phyloP scores from a whole-genome alignment of 2,113 vertebrate genomes.

The Brachyhypopomus occidentalis region DNA sequence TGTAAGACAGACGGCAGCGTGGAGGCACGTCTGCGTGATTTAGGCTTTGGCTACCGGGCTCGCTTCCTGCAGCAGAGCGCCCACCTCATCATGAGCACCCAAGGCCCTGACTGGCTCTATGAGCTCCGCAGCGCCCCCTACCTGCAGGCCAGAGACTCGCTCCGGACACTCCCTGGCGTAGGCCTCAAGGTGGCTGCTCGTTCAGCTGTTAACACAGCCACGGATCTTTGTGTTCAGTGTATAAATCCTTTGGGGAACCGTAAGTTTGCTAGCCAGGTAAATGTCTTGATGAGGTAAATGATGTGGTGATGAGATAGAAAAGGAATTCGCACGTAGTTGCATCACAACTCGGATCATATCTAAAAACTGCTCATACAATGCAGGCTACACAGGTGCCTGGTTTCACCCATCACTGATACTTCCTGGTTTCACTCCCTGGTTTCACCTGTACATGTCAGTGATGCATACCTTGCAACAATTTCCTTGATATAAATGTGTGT shows the following conservation, averaged over 20 bases:
- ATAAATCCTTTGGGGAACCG: too few relatives aligned
- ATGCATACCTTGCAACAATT: not conserved
- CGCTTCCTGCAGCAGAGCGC: constrained; percentile 85
- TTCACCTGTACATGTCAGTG: too few relatives aligned
- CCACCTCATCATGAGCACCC: constrained; percentile 72
- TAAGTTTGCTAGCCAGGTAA: too few relatives aligned
- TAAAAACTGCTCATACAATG: too few relatives aligned
- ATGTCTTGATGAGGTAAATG: too few relatives aligned
- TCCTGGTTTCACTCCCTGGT: too few relatives aligned
- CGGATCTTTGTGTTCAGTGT: too few relatives aligned
- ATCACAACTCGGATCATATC: too few relatives aligned
- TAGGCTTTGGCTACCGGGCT: constrained; percentile 94
- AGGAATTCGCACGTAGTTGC: too few relatives aligned
- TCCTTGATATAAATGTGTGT: not conserved
- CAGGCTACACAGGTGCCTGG: too few relatives aligned
- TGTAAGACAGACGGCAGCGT: constrained; percentile 72
- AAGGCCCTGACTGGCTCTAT: constrained; percentile 76
- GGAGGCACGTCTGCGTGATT: constrained; percentile 78
- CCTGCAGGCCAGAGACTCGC: constrained; percentile 76
- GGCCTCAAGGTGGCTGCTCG: constrained; percentile 82
- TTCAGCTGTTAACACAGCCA: not conserved
- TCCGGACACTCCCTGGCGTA: constrained; percentile 87
- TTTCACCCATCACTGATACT: too few relatives aligned
- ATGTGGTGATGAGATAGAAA: too few relatives aligned
- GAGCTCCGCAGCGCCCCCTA: constrained; percentile 77